Percentiles rank a stretch among this genome's conserved stretches.
Evolutionary conservation across 1,140 invertebrate genomes (phyloP).

Genomic region (Conus ventricosus): DNA sequence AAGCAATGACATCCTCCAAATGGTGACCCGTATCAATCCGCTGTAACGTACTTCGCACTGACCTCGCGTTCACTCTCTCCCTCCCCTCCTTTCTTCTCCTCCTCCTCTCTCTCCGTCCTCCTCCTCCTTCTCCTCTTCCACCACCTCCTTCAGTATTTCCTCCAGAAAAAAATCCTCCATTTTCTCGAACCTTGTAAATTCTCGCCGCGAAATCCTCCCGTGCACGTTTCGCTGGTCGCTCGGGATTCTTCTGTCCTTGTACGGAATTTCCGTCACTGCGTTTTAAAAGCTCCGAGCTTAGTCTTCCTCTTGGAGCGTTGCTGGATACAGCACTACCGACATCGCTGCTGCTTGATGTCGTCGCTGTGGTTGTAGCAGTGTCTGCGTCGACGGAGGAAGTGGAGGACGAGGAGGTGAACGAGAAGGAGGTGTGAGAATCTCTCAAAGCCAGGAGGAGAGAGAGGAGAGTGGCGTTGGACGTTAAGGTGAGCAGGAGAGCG

Average conservation of each 20-base stretch:
- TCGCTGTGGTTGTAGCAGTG: not conserved
- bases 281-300: not conserved
- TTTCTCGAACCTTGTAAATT: not conserved
- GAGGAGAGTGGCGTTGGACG: conserved; percentile 24
- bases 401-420: not conserved
- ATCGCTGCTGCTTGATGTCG: not conserved
- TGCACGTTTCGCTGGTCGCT: not conserved
- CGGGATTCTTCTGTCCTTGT: not conserved
- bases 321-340: not conserved
- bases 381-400: not conserved
- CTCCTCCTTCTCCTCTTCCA: not conserved
- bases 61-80: not conserved
- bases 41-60: not conserved
- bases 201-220: not conserved
- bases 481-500: conserved; percentile 8
- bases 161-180: not conserved
- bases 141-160: too few relatives aligned
- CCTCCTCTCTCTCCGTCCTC: not conserved
- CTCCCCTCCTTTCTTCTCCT: not conserved
- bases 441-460: not conserved
- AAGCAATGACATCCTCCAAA: conserved; percentile 30
- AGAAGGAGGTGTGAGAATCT: not conserved
- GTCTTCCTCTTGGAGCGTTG: not conserved
- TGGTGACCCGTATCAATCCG: conserved; percentile 18
- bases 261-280: not conserved